These are phyloP conservation scores for Atherinosoma microstoma DNA, from an alignment of 2,797 vertebrate genomes.

Conservation along the genomic window DNA sequence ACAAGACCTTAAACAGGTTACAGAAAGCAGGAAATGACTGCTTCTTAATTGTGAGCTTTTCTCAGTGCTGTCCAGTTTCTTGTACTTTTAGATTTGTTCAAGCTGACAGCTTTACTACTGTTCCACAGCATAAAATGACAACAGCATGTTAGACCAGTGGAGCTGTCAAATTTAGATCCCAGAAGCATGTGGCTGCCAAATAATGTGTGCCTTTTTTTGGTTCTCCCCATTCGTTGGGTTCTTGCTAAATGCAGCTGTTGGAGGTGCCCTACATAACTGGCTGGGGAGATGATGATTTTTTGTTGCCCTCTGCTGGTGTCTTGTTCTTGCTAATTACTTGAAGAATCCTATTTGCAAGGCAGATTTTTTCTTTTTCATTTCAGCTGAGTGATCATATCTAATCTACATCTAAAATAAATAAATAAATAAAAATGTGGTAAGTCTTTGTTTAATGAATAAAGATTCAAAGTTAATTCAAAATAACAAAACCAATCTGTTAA, in stretches of 20 bases:
- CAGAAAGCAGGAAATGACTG: constrained; percentile 2
- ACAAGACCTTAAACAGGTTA: constrained; percentile 8
- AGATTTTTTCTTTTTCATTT: constrained; percentile 4
- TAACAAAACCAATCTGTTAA: too few species aligned
- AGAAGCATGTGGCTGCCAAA: constrained; percentile 36
- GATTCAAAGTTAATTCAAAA: too few species aligned
- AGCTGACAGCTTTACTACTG: constrained; percentile 45
- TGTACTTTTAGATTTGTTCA: constrained; percentile 26
- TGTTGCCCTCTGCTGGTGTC: constrained; percentile 65
- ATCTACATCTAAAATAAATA: too few species aligned
- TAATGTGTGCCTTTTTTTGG: constrained; percentile 10
- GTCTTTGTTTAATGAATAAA: too few species aligned
- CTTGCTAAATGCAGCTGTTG: constrained; percentile 43
- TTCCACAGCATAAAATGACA: constrained; percentile 48
- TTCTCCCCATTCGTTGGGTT: constrained; percentile 20
- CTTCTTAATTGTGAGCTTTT: constrained; percentile 28
- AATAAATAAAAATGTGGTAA: too few species aligned
- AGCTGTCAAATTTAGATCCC: constrained; percentile 52
- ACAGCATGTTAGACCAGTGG: constrained; percentile 44
- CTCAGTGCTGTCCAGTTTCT: constrained; percentile 24
- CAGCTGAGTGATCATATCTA: constrained; percentile 1
- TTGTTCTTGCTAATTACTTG: constrained; percentile 50
- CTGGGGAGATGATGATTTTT: constrained; percentile 45
- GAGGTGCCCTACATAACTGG: constrained; percentile 37
- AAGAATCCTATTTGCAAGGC: constrained; percentile 16